Evolutionary conservation across 2,888 invertebrate genomes (phyloP), one percentile per base, ranked within the genome.

Genomic region (Laspeyria flexula): DNA sequence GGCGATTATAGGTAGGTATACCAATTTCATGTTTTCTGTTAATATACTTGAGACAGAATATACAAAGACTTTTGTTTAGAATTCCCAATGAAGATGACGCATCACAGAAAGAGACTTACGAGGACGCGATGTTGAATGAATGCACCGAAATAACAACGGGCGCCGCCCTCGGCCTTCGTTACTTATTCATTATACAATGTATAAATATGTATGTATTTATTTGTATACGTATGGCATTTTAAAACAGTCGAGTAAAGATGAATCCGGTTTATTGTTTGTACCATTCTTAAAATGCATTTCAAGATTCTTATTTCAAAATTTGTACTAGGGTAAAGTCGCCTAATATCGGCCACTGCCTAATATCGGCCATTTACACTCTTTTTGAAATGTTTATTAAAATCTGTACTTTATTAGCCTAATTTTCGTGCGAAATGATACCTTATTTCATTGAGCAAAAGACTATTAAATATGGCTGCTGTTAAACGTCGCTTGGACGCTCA

Each of bases 131-230:
- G 76, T 67, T 86, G 81, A 88, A 87, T 87, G 86, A 82, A 86
- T 86, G 83, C 83, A 83, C 85, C 74, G 65, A 88, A 86, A 86
- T 86, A 87, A 82, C 83, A 75, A 69, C 56, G 60, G 51, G 50
- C 69, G 83, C 76, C 69, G 83, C 76, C 85, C 86, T 86, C 86
- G 84, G 85, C 85, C 85, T 88, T 88, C 79, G 60, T 51, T 60
- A 60, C 56, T 66, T 63, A 69, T 73, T 74, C 65, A 67, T 66
- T 64, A 64, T 60, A 65, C n/a, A n/a, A n/a, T 67, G 66, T 65
- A 31, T 3, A 12, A 11, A 30, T 30, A 11, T 12, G 12, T 13
- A 68, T 69, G 58, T 71, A 67, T 66, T 65, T 60, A 68, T 65
- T 64, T 69, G 68, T 59, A 72, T 68, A 64, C 60, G 64, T 58